Base-by-base conservation (phyloP, 2,113 vertebrate genomes). In the Acrocephalus arundinaceus region DNA sequence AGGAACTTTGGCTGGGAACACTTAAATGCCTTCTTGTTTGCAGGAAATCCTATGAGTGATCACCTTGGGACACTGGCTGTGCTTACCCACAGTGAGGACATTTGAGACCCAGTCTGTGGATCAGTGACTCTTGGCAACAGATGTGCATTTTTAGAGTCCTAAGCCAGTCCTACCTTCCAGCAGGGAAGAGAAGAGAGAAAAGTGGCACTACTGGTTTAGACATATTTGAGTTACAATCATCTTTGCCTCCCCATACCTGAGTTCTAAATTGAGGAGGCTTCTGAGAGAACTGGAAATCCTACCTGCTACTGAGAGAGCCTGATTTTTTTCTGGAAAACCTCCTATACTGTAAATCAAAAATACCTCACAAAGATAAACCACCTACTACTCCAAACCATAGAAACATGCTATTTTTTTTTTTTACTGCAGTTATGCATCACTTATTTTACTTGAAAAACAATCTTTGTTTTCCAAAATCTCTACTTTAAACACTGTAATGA, bases 341-440 rank as follows among this genome's bases (percentile, higher is more conserved):
- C 57, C 28, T 30, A 30, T 16, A 13, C 2, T 4, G 2, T 46
- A 66, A 70, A 81, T 39, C 13, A 94, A 33, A 89, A 87, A 66
- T 10, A 54, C 0, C 0, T n/a, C 54, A 33, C 31, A 58, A 23
- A 33, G 25, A 62, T 35, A 82, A 59, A 8, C 13, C 51, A 46
- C 9, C 11, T 74, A 10, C 16, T 61, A 49, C 18, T 54, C 39
- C 2, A 3, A 89, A 63, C 4, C 16, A 58, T 0, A 66, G 49
- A 89, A 91, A 62, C 13, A 41, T 7, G 35, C 22, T 7, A 2
- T 23, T 41, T 27, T 19, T 30, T 61, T 61, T 81, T 52, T 37
- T 33, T 11, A 4, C 11, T 37, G 9, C 12, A 58, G 19, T 24
- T 85, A 67, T 18, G 11, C 4, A 27, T 4, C 18, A 7, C 11